Base-by-base conservation (phyloP, 2,888 invertebrate genomes). In the Archaeoteleia sp. region DNA sequence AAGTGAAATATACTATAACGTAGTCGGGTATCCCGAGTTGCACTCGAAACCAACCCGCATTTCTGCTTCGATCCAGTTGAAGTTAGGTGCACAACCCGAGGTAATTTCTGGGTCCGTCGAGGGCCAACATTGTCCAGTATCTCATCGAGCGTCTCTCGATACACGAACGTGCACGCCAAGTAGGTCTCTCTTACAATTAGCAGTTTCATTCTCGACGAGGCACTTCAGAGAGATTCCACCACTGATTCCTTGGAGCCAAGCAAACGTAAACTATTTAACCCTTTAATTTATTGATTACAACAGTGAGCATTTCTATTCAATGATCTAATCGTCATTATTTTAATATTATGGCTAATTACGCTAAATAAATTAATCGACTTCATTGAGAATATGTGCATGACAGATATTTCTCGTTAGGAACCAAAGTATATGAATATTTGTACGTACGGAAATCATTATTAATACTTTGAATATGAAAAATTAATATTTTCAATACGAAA, bases 121-220 rank as follows among this genome's bases (percentile, higher is more conserved):
- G 39, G 53, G 15, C 39, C 40, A 39, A 61, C 51, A 53, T 45
- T 45, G 61, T 53, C 61, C 53, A 53, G 51, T 53, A 45, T 51
- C 61, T 61, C 45, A 53, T 61, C 14, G 53, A 61, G 39, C 37
- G 45, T 61, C 61, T 53, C 53, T 61, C 61, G 39, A 51, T 53
- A 27, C 15, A 61, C 30, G 61, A 30, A 61, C 43, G 32, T 61
- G 45, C 37, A 29, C 29, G 17, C 53, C 53, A 61, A 61, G 61
- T 45, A 53, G 45, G 53, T 51, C 51, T 51, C 61, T 37, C 53
- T 61, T 45, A 53, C 45, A 61, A 61, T 61, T 61, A 61, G 61
- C 37, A 49, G 37, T 51, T 51, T 60, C 49, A 37, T 43, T 51
- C 51, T 35, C 17, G 7, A 58, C 37, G 51, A 58, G 30, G 35